Conservation (phyloP, 1,140 invertebrate species). For the Pogonus chalceus region DNA sequence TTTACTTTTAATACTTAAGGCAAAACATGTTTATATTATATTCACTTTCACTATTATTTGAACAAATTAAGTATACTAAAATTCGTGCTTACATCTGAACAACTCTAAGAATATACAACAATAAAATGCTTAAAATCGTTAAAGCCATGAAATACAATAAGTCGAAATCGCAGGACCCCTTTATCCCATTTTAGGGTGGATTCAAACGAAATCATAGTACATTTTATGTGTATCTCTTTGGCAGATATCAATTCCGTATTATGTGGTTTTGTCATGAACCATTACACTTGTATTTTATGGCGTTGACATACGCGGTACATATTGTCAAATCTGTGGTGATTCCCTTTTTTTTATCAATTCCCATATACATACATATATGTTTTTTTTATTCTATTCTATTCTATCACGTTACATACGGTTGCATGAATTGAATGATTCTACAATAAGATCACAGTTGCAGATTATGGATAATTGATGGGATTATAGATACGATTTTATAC, state of each 20-base stretch:
- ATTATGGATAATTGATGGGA: too few relatives aligned
- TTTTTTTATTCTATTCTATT: too few relatives aligned
- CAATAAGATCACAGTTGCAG: too few relatives aligned
- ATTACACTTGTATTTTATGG: slow-evolving; percentile 24
- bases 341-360: background rate
- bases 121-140: background rate
- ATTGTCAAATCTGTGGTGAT: background rate
- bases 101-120: background rate
- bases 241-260: slow-evolving; percentile 27
- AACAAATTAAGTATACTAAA: too few relatives aligned
- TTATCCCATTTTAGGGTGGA: slow-evolving; percentile 24
- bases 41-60: too few relatives aligned
- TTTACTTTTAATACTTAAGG: too few relatives aligned
- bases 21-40: too few relatives aligned
- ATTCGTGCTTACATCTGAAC: too few relatives aligned
- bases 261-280: slow-evolving; percentile 23
- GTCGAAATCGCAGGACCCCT: slow-evolving; percentile 23
- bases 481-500: too few relatives aligned
- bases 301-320: background rate
- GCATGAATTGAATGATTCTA: too few relatives aligned
- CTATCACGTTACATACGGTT: too few relatives aligned
- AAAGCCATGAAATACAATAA: slow-evolving; percentile 27
- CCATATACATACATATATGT: too few relatives aligned
- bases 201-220: slow-evolving; percentile 14
- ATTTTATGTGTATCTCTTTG: slow-evolving; percentile 6